phyloP scores from a whole-genome alignment of 2,888 invertebrate genomes.

The Antheraea assamensis region DNA sequence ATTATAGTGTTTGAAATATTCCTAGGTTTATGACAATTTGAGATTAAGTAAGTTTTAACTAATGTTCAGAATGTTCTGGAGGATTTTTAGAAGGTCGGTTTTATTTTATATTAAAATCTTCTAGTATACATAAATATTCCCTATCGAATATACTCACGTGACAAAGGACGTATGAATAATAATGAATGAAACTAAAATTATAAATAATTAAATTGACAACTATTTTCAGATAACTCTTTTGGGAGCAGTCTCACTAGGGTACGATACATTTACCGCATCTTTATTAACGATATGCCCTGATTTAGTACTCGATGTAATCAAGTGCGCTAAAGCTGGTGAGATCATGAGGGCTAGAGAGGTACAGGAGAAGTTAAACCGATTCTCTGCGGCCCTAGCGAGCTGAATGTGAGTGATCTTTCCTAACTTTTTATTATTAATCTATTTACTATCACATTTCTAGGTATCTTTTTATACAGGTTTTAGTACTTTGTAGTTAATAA shows the following conservation, averaged over 20 bases:
- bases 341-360: neutral
- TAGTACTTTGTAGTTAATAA: too few species aligned
- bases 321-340: neutral
- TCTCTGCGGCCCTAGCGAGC: neutral
- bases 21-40: too few species aligned
- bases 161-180: too few species aligned
- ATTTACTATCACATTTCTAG: neutral
- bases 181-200: too few species aligned
- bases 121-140: too few species aligned
- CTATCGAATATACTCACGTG: too few species aligned
- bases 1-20: too few species aligned
- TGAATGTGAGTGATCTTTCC: slow-evolving; percentile 1
- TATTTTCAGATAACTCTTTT: neutral
- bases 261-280: neutral
- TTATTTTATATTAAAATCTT: neutral
- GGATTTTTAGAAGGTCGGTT: too few species aligned
- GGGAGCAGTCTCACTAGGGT: neutral
- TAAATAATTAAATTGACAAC: too few species aligned
- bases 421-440: neutral
- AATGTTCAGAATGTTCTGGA: too few species aligned
- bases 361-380: neutral
- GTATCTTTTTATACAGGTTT: neutral
- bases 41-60: too few species aligned
- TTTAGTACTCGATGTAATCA: neutral
- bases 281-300: neutral